These are phyloP conservation scores for Spatulosminthurus flaviceps DNA, from an alignment of 2,888 invertebrate species.

Conservation along the genomic window DNA sequence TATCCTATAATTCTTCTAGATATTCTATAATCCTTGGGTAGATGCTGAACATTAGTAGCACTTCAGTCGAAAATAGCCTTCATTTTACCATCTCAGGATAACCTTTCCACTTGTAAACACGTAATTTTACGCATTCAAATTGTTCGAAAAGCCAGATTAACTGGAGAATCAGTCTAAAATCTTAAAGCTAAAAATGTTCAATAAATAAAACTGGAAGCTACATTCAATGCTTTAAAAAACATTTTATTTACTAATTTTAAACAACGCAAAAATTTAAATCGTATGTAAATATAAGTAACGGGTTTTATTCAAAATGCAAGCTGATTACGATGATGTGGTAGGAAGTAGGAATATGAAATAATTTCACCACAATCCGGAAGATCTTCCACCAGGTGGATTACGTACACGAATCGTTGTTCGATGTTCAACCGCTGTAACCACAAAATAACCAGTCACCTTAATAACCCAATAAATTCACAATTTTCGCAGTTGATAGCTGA, in stretches of 20 bases:
- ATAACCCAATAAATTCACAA: not conserved
- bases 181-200: not conserved
- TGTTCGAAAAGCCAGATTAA: not conserved
- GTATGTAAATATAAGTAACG: not conserved
- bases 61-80: not conserved
- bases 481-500: not conserved
- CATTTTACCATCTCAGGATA: not conserved
- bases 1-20: no score
- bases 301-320: not conserved
- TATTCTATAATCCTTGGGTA: no score
- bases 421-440: slow-evolving; percentile 72
- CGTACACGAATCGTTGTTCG: slow-evolving; percentile 85
- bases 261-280: not conserved
- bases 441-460: slow-evolving; percentile 21
- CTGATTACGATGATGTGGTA: slow-evolving; percentile 23
- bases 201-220: slow-evolving; percentile 3
- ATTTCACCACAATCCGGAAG: slow-evolving; percentile 70
- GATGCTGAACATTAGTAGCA: not conserved
- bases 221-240: not conserved
- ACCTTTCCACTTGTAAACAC: not conserved
- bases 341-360: not conserved
- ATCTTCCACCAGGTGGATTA: slow-evolving; percentile 90
- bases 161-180: not conserved
- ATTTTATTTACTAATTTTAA: not conserved
- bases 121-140: not conserved